These are phyloP conservation scores for Rhagonycha fulva DNA, from an alignment of 2,888 invertebrate species.

Conservation along the genomic window DNA sequence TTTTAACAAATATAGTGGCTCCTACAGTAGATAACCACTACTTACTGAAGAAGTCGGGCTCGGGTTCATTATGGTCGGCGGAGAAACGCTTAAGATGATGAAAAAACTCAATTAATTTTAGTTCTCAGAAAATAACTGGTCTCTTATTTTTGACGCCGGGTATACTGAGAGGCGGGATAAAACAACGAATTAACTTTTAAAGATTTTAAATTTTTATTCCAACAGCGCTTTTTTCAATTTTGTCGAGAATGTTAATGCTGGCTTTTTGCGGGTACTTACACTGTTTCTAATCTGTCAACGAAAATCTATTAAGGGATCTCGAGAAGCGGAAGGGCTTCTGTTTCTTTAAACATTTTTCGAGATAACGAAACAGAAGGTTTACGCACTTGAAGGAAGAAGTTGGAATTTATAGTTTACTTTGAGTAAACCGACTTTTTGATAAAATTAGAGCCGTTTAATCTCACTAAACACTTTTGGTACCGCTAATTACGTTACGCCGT, in stretches of 20 bases:
- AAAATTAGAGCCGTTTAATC: background rate
- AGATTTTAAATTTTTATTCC: background rate
- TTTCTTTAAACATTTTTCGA: background rate
- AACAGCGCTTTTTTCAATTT: background rate
- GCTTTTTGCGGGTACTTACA: background rate
- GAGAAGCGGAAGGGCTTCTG: background rate
- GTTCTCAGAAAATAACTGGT: slow-evolving; percentile 38
- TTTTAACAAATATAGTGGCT: slow-evolving; percentile 41
- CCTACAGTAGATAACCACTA: slow-evolving; percentile 49
- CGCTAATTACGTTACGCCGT: background rate
- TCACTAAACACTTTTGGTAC: background rate
- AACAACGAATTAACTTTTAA: slow-evolving; percentile 21
- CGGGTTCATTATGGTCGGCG: slow-evolving; percentile 46
- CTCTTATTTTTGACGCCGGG: slow-evolving; percentile 34
- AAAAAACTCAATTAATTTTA: slow-evolving; percentile 39
- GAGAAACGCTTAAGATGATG: slow-evolving; percentile 38
- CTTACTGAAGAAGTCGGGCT: slow-evolving; percentile 49
- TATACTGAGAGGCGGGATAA: slow-evolving; percentile 21
- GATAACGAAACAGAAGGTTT: background rate
- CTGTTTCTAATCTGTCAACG: background rate
- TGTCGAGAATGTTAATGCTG: background rate
- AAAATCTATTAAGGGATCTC: background rate
- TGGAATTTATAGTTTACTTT: background rate
- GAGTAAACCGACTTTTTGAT: background rate
- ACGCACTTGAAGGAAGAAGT: background rate